These are phyloP conservation scores for Tetragonisca angustula DNA, from an alignment of 2,888 invertebrate genomes.

Conservation along the genomic window DNA sequence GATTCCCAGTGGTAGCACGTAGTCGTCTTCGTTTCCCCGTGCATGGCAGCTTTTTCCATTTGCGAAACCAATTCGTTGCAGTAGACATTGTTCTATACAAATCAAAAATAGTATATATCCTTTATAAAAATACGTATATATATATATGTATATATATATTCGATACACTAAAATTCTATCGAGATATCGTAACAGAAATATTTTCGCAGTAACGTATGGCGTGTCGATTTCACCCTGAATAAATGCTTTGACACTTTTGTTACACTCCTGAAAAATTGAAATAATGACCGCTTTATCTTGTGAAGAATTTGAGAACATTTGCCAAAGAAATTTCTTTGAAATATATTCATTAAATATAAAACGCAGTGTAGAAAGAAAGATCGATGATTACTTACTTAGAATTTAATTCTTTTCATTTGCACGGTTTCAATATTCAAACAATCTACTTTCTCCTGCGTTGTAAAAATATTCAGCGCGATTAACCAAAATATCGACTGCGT, in stretches of 20 bases:
- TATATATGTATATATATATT: too few relatives aligned
- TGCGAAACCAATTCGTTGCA: not conserved
- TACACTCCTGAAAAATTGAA: not conserved
- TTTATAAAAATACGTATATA: slow-evolving; percentile 17
- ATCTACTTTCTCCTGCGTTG: not conserved
- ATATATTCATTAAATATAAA: not conserved
- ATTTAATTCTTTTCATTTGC: not conserved
- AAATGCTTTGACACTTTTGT: not conserved
- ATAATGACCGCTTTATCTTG: not conserved
- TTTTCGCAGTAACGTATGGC: slow-evolving; percentile 2
- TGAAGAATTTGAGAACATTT: too few relatives aligned
- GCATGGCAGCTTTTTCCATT: slow-evolving; percentile 26
- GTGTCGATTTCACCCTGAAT: not conserved
- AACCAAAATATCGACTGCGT: slow-evolving; percentile 15
- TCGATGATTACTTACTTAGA: too few relatives aligned
- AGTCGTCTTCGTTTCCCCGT: slow-evolving; percentile 34
- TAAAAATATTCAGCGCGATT: not conserved
- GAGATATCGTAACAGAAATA: slow-evolving; percentile 33
- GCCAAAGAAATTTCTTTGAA: not conserved
- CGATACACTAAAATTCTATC: slow-evolving; percentile 13
- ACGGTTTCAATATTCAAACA: not conserved
- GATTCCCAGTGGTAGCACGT: slow-evolving; percentile 37
- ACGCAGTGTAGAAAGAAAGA: not conserved
- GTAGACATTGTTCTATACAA: too few relatives aligned
- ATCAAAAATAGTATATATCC: slow-evolving; percentile 3